These are phyloP conservation scores for Abscondita cerata DNA, from an alignment of 2,888 invertebrate species.

Conservation along the genomic window DNA sequence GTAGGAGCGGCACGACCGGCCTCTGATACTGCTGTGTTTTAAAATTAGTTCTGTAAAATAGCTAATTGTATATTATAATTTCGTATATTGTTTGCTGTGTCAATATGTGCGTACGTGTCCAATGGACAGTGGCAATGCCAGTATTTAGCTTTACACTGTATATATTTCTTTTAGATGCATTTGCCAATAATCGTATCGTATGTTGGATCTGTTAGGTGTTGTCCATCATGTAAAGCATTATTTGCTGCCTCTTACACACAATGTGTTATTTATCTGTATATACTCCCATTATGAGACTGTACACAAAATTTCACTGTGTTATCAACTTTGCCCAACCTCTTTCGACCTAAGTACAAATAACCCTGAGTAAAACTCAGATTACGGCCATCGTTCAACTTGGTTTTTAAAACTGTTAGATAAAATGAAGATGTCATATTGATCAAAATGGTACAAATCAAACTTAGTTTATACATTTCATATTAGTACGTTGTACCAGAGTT, in stretches of 20 bases:
- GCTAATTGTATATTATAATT: slow-evolving; percentile 53
- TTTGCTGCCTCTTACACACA: slow-evolving; percentile 32
- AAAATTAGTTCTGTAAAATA: slow-evolving; percentile 45
- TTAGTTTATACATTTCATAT: not conserved
- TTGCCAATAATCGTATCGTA: slow-evolving; percentile 52
- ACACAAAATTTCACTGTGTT: slow-evolving; percentile 44
- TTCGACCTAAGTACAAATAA: slow-evolving; percentile 49
- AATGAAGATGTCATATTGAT: slow-evolving; percentile 11
- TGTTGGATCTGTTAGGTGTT: slow-evolving; percentile 58
- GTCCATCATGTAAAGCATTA: slow-evolving; percentile 46
- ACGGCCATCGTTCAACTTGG: slow-evolving; percentile 17
- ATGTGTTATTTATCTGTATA: slow-evolving; percentile 34
- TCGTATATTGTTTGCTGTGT: slow-evolving; percentile 54
- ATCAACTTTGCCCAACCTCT: slow-evolving; percentile 35
- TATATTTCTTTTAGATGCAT: slow-evolving; percentile 45
- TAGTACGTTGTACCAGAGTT: not conserved
- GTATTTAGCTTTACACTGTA: slow-evolving; percentile 57
- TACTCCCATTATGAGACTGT: slow-evolving; percentile 57
- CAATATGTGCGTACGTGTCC: slow-evolving; percentile 51
- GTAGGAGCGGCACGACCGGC: slow-evolving; percentile 55
- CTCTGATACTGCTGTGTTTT: slow-evolving; percentile 50
- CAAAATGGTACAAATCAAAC: not conserved
- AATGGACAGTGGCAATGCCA: slow-evolving; percentile 55
- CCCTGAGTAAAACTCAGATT: slow-evolving; percentile 38
- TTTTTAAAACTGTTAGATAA: slow-evolving; percentile 5